These are phyloP conservation scores for Troides helena DNA, from an alignment of 2,888 invertebrate genomes.

Conservation along the genomic window DNA sequence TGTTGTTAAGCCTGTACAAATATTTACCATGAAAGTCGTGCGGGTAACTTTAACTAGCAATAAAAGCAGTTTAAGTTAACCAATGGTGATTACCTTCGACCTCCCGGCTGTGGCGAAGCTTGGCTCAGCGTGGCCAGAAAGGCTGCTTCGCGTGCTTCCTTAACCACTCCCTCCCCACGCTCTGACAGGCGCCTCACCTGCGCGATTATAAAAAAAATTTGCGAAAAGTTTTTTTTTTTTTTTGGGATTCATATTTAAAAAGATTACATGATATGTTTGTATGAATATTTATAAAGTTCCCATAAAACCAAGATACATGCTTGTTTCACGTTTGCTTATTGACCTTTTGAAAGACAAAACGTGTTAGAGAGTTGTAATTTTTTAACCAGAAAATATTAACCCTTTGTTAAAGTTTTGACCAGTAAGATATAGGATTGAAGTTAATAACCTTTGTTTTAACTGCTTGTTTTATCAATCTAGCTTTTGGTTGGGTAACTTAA, in stretches of 20 bases:
- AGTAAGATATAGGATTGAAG: too few species aligned
- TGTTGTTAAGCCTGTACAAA: not conserved
- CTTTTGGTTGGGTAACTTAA: not conserved
- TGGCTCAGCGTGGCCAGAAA: conserved; percentile 90
- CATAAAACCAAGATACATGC: too few species aligned
- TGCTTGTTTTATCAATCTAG: not conserved
- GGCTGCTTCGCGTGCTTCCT: conserved; percentile 88
- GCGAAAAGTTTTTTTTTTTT: too few species aligned
- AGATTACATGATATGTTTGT: too few species aligned
- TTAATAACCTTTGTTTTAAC: too few species aligned
- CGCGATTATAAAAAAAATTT: not conserved
- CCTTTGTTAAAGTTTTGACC: too few species aligned
- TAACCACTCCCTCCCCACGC: conserved; percentile 87
- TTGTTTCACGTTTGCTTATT: too few species aligned
- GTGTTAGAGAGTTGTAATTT: too few species aligned
- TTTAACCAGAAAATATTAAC: too few species aligned
- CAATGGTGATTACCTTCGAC: conserved; percentile 71
- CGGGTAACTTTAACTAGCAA: not conserved
- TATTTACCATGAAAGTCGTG: not conserved
- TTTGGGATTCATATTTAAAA: not conserved
- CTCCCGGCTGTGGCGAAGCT: conserved; percentile 86
- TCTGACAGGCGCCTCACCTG: conserved; percentile 90
- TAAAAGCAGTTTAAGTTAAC: not conserved
- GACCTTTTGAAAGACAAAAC: too few species aligned
- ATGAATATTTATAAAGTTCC: too few species aligned